Conservation (phyloP, 2,888 invertebrate species). For the Adineta ricciae region DNA sequence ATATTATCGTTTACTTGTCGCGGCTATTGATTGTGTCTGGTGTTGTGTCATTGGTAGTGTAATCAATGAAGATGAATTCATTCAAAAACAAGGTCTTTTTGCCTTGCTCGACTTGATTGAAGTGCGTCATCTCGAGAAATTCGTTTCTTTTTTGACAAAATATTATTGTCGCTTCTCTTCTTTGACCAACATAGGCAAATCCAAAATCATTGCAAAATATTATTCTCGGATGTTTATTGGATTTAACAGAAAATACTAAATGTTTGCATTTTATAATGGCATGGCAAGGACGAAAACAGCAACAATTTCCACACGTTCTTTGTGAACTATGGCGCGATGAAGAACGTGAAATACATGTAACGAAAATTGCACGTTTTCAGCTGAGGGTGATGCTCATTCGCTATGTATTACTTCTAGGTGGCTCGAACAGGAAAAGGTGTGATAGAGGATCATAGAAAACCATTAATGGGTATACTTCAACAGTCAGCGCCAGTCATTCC, state of each 20-base stretch:
- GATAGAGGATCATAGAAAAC: background rate
- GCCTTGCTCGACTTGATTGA: conserved; percentile 47
- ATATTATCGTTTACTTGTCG: conserved; percentile 46
- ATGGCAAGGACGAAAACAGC: conserved; percentile 44
- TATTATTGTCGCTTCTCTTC: background rate
- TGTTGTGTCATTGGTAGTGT: conserved; percentile 45
- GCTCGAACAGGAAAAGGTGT: background rate
- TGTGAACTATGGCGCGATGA: conserved; percentile 49
- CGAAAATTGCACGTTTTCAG: no score
- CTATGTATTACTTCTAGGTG: background rate
- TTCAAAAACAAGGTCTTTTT: conserved; percentile 49
- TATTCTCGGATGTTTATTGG: conserved; percentile 47
- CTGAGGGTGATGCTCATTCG: conserved; percentile 37
- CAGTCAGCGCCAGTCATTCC: background rate
- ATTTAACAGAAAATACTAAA: conserved; percentile 48
- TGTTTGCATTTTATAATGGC: conserved; percentile 45
- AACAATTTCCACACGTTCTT: conserved; percentile 45
- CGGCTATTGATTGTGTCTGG: conserved; percentile 49
- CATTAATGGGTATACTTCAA: conserved; percentile 6
- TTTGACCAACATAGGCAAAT: background rate
- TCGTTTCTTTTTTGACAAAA: background rate
- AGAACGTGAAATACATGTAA: conserved; percentile 45
- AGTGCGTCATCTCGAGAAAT: conserved; percentile 36
- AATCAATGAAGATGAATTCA: conserved; percentile 47
- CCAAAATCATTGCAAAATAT: conserved; percentile 43